These are phyloP conservation scores for Eilema caniola DNA, from an alignment of 2,888 invertebrate genomes.

Conservation along the genomic window DNA sequence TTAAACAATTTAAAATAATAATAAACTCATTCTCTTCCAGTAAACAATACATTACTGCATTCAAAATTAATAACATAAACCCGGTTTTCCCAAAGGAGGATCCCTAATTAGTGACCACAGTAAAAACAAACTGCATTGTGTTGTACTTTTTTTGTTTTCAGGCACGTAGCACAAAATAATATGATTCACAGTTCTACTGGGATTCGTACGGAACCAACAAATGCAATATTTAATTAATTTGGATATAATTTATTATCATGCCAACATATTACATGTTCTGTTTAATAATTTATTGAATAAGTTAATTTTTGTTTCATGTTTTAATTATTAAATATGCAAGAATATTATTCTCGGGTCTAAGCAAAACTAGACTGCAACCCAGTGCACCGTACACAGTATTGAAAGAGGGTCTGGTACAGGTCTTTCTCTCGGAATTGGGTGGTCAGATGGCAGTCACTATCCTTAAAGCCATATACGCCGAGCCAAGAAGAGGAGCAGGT, in stretches of 20 bases:
- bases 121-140: not conserved
- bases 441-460: too few species aligned
- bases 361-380: too few species aligned
- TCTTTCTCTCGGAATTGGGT: not conserved
- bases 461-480: too few species aligned
- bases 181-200: slow-evolving; percentile 44
- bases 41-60: not conserved
- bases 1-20: not conserved
- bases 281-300: not conserved
- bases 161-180: slow-evolving; percentile 28
- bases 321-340: not conserved
- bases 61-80: not conserved
- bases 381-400: too few species aligned
- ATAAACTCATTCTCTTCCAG: not conserved
- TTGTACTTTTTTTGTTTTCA: not conserved
- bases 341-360: not conserved
- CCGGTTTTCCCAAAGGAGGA: not conserved
- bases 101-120: not conserved
- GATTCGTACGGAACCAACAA: slow-evolving; percentile 37
- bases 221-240: slow-evolving; percentile 56
- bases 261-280: not conserved
- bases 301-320: not conserved
- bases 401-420: too few species aligned
- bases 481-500: too few species aligned
- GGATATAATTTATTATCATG: slow-evolving; percentile 53